Evolutionary conservation across 2,113 vertebrate species (phyloP).

Genomic region (Pachycephala philippinensis): DNA sequence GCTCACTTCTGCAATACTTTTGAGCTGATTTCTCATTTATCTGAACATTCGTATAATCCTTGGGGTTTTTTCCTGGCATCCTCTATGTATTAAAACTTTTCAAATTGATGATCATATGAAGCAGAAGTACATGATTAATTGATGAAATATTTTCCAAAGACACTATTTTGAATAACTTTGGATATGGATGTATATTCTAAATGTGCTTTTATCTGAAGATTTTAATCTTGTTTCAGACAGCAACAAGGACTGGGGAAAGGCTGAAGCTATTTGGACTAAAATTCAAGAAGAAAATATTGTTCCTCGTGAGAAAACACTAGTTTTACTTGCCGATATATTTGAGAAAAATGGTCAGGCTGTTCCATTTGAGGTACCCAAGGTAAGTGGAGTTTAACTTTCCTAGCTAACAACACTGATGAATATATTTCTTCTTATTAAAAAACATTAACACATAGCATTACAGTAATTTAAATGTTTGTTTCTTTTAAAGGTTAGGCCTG

Average conservation of each 20-base stretch:
- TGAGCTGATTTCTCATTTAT: neutral
- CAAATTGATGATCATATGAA: neutral
- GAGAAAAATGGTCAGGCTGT: constrained; percentile 82
- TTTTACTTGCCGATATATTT: constrained; percentile 80
- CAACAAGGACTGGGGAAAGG: constrained; percentile 80
- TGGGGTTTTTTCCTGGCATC: neutral
- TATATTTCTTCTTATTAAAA: neutral
- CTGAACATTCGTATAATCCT: neutral
- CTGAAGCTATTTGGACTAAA: constrained; percentile 87
- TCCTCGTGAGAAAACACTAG: constrained; percentile 84
- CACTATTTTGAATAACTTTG: neutral
- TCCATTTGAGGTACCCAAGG: constrained; percentile 87
- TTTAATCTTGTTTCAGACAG: constrained; percentile 70
- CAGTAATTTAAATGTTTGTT: neutral
- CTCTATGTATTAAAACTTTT: neutral
- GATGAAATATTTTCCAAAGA: neutral
- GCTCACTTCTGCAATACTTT: neutral
- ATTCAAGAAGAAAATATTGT: constrained; percentile 94
- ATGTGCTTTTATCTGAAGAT: neutral
- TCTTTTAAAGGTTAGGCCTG: constrained; percentile 73
- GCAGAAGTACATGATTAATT: neutral
- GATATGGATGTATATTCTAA: neutral
- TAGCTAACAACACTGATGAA: neutral
- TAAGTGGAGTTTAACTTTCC: constrained; percentile 61
- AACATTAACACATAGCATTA: neutral